Evolutionary conservation across 1,140 invertebrate genomes (phyloP).

Genomic region (Chironomus striatipennis): DNA sequence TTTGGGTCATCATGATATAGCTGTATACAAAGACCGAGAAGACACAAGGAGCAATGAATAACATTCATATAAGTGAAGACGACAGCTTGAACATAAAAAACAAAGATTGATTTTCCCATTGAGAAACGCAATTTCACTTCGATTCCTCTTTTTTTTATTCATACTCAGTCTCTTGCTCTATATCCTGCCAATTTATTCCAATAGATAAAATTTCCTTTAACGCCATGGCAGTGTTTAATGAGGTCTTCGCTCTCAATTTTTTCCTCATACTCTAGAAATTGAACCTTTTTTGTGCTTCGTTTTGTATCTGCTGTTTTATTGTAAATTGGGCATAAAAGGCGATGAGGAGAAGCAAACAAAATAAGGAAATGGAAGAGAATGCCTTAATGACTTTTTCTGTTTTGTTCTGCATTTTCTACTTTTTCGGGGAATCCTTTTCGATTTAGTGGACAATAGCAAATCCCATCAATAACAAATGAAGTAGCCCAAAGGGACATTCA

Average conservation of each 20-base stretch:
- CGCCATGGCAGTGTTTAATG: not conserved
- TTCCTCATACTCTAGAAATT: not conserved
- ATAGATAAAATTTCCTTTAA: conserved; percentile 10
- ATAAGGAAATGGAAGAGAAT: not conserved
- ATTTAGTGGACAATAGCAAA: no score
- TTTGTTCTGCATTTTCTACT: no score
- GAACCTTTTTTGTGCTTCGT: not conserved
- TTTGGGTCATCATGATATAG: not conserved
- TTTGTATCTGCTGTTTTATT: not conserved
- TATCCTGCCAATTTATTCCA: conserved; percentile 7
- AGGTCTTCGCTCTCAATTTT: conserved; percentile 6
- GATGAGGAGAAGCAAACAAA: not conserved
- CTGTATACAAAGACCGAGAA: not conserved
- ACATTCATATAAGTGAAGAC: not conserved
- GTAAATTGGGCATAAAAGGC: conserved; percentile 7
- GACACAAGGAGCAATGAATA: not conserved
- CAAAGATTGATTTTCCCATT: not conserved
- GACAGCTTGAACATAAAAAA: not conserved
- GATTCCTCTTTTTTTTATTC: no score
- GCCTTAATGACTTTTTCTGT: not conserved
- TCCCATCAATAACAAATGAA: no score
- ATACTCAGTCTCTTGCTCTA: not conserved
- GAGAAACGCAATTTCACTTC: not conserved
- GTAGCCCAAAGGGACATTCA: no score
- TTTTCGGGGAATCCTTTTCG: no score